Conservation (phyloP, 2,797 vertebrate species). For the Cephalopachus bancanus region DNA sequence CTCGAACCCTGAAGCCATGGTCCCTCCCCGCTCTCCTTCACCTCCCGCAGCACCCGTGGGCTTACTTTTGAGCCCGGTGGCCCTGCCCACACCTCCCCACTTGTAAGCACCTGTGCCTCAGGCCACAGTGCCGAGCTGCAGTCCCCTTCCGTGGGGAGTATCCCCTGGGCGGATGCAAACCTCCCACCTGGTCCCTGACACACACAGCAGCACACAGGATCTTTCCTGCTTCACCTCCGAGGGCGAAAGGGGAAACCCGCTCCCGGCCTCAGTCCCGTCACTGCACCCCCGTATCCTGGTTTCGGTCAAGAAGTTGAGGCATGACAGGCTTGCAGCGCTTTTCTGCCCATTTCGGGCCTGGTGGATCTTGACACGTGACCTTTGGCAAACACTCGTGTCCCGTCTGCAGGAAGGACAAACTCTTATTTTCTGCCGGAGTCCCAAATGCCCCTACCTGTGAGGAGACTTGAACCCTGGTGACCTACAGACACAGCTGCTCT, state of each 20-base stretch:
- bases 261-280: not conserved
- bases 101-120: not conserved
- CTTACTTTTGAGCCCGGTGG: not conserved
- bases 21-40: not conserved
- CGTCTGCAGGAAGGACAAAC: not conserved
- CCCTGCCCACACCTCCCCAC: not conserved
- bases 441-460: not conserved
- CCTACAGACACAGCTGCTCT: accelerated
- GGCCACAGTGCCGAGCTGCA: not conserved
- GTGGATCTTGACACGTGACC: not conserved
- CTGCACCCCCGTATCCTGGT: not conserved
- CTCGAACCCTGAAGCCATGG: not conserved
- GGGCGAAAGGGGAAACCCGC: not conserved
- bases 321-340: not conserved
- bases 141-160: not conserved
- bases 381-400: not conserved
- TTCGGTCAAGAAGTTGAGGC: not conserved
- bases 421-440: not conserved
- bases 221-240: not conserved
- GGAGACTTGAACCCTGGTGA: not conserved
- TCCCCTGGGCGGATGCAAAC: not conserved
- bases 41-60: not conserved
- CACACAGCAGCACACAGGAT: not conserved
- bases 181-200: not conserved
- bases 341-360: not conserved